Base-by-base conservation (phyloP, 2,797 vertebrate genomes). In the Loris lydekkerianus region DNA sequence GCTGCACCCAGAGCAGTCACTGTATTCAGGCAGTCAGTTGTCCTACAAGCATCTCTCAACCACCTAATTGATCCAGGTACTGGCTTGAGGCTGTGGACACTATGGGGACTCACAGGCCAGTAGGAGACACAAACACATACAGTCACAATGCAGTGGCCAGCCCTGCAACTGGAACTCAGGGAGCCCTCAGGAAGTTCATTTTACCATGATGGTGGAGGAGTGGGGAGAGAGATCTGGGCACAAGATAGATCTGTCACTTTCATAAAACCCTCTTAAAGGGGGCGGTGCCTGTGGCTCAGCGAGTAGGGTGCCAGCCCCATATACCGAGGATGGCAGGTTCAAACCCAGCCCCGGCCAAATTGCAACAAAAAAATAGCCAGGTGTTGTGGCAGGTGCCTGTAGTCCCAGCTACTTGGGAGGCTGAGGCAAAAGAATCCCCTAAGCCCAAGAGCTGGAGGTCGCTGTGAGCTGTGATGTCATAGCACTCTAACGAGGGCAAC, bases 1-100 rank as follows among this genome's bases (percentile, higher is more conserved):
- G 34, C 58, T 31, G 2, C n/a, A 75, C 13, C 34, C 61, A 21
- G 46, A 15, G 23, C 0, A 4, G 10, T 3, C 1, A 13, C 11
- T 8, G 15, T n/a, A 17, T 73, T n/a, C 7, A 5, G 49, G 17
- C 15, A 25, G n/a, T 21, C 3, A 40, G 37, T 5, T 10, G 1
- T n/a, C 18, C 3, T 23, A 7, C 5, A 10, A 76, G 31, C 60
- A 11, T 23, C 49, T 76, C 70, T 6, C n/a, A 29, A 72, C 13
- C 49, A 70, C 17, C 73, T 29, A 1, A 40, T 58, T 63, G 46
- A 21, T 67, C 18, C 27, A 17, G 37, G 25, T 10, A 25, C 49
- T 27, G 61, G n/a, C 25, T 43, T 20, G 21, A 21, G 18, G 82
- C 37, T n/a, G n/a, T 29, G 34, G 37, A 18, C 27, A 29, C 8